phyloP scores from a whole-genome alignment of 1,140 invertebrate species.

The Phenacoccus solenopsis region DNA sequence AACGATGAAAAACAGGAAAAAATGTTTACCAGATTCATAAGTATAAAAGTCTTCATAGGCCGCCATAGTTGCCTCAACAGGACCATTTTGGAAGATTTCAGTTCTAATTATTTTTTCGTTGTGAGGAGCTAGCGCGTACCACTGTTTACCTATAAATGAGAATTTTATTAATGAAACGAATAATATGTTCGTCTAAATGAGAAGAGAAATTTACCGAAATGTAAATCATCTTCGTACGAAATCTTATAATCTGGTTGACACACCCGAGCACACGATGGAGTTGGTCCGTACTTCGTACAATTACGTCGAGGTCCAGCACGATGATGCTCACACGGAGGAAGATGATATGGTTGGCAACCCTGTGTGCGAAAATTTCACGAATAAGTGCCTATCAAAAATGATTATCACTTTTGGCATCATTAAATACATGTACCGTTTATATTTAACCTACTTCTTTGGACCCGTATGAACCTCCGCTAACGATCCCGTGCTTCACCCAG shows the following conservation, averaged over 20 bases:
- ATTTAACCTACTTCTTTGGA: constrained; percentile 47
- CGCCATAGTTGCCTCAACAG: constrained; percentile 79
- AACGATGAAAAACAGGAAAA: neutral
- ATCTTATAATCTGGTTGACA: constrained; percentile 58
- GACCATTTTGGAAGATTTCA: constrained; percentile 81
- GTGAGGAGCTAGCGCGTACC: constrained; percentile 55
- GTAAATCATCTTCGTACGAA: constrained; percentile 60
- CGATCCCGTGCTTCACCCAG: constrained; percentile 63
- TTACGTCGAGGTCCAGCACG: constrained; percentile 59
- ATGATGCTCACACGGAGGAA: constrained; percentile 82
- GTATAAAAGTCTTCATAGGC: constrained; percentile 77
- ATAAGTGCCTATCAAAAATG: too few relatives aligned
- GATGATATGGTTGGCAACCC: constrained; percentile 75
- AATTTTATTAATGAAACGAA: neutral
- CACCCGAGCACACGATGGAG: constrained; percentile 59
- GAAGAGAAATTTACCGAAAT: constrained; percentile 43
- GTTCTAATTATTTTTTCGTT: constrained; percentile 59
- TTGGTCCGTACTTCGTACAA: constrained; percentile 50
- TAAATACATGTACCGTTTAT: too few relatives aligned
- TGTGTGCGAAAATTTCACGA: constrained; percentile 27
- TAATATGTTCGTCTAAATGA: neutral
- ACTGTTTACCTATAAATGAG: constrained; percentile 39
- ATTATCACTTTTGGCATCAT: too few relatives aligned
- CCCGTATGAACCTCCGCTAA: constrained; percentile 70
- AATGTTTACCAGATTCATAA: constrained; percentile 58